Evolutionary conservation across 2,113 vertebrate species (phyloP).

Genomic region (Tonatia bakeri): DNA sequence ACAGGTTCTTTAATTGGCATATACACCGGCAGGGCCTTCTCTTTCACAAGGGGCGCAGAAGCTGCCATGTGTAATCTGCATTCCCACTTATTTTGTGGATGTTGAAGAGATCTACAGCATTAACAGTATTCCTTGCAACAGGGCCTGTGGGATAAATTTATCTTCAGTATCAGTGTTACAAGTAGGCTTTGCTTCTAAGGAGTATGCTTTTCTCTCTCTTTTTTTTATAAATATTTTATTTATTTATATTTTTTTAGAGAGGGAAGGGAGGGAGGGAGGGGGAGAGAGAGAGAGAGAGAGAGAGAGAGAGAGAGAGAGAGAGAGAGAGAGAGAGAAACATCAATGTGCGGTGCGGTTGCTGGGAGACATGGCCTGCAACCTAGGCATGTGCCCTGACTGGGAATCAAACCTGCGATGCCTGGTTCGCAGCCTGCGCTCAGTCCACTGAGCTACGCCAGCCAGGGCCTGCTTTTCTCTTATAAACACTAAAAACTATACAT

Average conservation of each 20-base stretch:
- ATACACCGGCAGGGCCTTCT: neutral
- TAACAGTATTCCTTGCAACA: neutral
- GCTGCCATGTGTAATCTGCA: neutral
- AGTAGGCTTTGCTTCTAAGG: neutral
- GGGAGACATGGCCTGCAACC: too few relatives aligned
- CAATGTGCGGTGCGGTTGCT: too few relatives aligned
- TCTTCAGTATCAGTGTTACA: neutral
- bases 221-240: too few relatives aligned
- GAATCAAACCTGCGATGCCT: too few relatives aligned
- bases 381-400: too few relatives aligned
- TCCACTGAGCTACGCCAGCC: too few relatives aligned
- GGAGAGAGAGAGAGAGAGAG: too few relatives aligned
- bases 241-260: too few relatives aligned
- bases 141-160: neutral
- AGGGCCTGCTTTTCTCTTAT: neutral
- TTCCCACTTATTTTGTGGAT: neutral
- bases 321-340: too few relatives aligned
- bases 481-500: neutral
- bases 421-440: too few relatives aligned
- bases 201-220: neutral
- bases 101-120: neutral
- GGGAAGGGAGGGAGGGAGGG: too few relatives aligned
- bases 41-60: neutral
- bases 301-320: too few relatives aligned
- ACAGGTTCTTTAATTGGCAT: neutral